Percentiles rank a stretch among this genome's conserved stretches.
Evolutionary conservation across 2,888 invertebrate genomes (phyloP).

Genomic region (Acheta domesticus): DNA sequence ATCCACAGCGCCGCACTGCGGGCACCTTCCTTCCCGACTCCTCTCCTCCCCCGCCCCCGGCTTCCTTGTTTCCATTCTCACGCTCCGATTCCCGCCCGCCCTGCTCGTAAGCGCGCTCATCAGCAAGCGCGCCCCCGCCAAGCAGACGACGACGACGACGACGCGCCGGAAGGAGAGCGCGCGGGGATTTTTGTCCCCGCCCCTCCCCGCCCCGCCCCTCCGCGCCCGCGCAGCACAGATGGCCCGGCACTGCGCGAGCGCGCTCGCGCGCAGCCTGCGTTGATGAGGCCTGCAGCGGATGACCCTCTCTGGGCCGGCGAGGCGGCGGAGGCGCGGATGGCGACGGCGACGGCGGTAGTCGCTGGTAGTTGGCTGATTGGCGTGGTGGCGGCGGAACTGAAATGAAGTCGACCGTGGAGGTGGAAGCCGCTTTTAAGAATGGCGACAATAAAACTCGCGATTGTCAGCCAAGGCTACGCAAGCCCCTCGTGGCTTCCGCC

Average conservation of each 20-base stretch:
- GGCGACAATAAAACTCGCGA: no score
- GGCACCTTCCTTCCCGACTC: no score
- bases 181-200: neutral
- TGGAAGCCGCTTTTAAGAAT: no score
- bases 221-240: neutral
- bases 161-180: neutral
- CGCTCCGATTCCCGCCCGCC: neutral
- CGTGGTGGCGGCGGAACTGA: no score
- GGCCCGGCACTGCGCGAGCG: neutral
- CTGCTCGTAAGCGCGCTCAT: neutral
- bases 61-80: neutral
- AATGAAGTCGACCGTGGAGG: no score
- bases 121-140: neutral
- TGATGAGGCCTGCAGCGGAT: constrained; percentile 18
- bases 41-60: neutral
- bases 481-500: no score
- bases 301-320: neutral
- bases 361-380: no score
- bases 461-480: no score
- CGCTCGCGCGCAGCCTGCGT: neutral
- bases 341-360: no score
- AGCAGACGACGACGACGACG: neutral
- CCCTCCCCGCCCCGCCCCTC: neutral
- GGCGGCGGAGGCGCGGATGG: neutral
- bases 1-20: no score